Base-by-base conservation (phyloP, 2,888 invertebrate genomes). In the Spatulosminthurus flaviceps region DNA sequence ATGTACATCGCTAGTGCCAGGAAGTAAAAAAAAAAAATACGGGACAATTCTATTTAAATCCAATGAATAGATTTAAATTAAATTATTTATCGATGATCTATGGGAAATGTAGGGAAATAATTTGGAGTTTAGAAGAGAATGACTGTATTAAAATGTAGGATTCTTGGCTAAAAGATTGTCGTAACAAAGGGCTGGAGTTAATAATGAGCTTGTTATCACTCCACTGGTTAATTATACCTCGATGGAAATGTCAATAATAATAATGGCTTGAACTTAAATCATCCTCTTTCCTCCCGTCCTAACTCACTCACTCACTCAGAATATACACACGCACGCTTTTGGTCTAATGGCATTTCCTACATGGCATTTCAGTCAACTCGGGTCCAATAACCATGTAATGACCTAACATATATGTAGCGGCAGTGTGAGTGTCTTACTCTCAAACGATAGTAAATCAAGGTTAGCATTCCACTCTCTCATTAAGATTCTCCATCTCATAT, bases 181-280 rank as follows among this genome's bases (percentile, higher is more conserved):
- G 7, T n/a, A 19, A 11, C 1, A n/a, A 51, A 51, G 16, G 16
- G 51, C 16, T 51, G 51, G 51, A 51, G 51, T n/a, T 51, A 51
- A 51, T 51, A 51, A 51, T 51, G 51, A 51, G 51, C 71, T 43
- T 72, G 29, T 67, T 67, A 67, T 67, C 67, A 67, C 67, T 28
- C 28, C 64, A 21, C 64, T 67, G 9, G 67, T 67, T 67, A 67
- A 67, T 67, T 24, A 51, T 51, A 67, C 67, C 28, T 43, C 70
- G 1, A n/a, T 26, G 70, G 42, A 72, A 72, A 72, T 72, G 71
- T 72, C 71, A 72, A 72, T 72, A 72, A 72, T 72, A 22, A 72
- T 72, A 72, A 72, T 72, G 71, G 24, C 71, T 51, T 51, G 51
- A 19, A 2, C 51, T 34, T 9, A 34, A 34, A 34, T 34, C 34